Conservation (phyloP, 2,113 vertebrate genomes). For the Chascanopsetta lugubris region DNA sequence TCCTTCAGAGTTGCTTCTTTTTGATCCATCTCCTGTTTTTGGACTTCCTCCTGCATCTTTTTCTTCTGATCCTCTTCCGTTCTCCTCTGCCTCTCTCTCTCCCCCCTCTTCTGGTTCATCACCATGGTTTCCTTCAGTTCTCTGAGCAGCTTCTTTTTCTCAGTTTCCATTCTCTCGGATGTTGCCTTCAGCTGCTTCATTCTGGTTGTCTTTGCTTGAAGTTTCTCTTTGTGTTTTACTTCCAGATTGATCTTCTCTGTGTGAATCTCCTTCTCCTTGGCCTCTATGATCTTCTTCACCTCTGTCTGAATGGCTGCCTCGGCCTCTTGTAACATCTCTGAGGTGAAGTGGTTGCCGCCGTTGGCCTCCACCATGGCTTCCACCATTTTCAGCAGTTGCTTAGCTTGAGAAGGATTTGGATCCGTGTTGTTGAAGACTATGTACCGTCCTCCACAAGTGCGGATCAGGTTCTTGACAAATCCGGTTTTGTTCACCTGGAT, state of each 20-base stretch:
- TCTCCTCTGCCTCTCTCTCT: too few relatives aligned
- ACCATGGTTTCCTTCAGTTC: too few relatives aligned
- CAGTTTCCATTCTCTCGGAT: too few relatives aligned
- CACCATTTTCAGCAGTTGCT: conserved; percentile 26
- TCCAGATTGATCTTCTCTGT: neutral
- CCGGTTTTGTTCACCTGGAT: neutral
- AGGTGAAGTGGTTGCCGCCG: conserved; percentile 31
- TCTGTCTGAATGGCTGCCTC: conserved; percentile 6
- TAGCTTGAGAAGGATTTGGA: conserved; percentile 12
- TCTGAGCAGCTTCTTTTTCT: too few relatives aligned
- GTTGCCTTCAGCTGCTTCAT: too few relatives aligned
- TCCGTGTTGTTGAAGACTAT: conserved; percentile 27
- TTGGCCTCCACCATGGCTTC: conserved; percentile 36
- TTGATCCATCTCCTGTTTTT: too few relatives aligned
- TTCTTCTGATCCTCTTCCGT: too few relatives aligned
- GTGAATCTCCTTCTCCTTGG: conserved; percentile 26
- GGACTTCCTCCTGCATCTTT: too few relatives aligned
- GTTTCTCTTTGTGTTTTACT: conserved; percentile 21
- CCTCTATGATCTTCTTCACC: conserved; percentile 12
- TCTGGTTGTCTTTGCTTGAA: neutral
- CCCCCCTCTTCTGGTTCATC: too few relatives aligned
- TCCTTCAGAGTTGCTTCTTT: too few relatives aligned
- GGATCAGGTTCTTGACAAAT: neutral
- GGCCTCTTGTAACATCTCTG: conserved; percentile 19
- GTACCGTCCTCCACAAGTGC: conserved; percentile 29